phyloP scores from a whole-genome alignment of 2,113 vertebrate genomes.

The Dipodomys spectabilis region DNA sequence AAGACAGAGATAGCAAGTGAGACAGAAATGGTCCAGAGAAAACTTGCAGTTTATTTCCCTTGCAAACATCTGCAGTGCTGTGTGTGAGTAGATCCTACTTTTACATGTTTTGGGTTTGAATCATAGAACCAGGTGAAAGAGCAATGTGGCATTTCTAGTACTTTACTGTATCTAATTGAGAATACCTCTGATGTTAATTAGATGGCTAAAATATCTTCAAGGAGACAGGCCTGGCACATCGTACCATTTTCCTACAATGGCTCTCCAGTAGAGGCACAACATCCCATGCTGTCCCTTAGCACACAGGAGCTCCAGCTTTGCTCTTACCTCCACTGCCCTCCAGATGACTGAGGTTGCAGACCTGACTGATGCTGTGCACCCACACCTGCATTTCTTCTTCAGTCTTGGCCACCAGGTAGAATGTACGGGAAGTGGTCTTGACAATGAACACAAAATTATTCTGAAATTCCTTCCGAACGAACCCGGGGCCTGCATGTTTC shows the following conservation, averaged over 20 bases:
- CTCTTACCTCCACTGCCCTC: conserved; percentile 92
- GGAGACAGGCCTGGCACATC: neutral
- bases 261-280: neutral
- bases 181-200: neutral
- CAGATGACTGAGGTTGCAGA: conserved; percentile 93
- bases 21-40: neutral
- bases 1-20: neutral
- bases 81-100: neutral
- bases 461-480: conserved; percentile 93
- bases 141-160: neutral
- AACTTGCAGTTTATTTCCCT: neutral
- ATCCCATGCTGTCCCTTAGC: neutral
- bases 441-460: conserved; percentile 96
- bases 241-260: neutral
- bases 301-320: fast-evolving
- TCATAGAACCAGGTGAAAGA: neutral
- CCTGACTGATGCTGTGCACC: conserved; percentile 95
- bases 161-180: neutral
- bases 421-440: conserved; percentile 93
- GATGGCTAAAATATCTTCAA: neutral
- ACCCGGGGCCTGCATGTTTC: conserved; percentile 89
- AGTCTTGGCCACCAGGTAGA: conserved; percentile 98
- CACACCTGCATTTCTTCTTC: conserved; percentile 97
- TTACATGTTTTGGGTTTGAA: neutral
- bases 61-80: neutral